phyloP scores from a whole-genome alignment of 1,140 invertebrate species.

The Marisa cornuarietis region DNA sequence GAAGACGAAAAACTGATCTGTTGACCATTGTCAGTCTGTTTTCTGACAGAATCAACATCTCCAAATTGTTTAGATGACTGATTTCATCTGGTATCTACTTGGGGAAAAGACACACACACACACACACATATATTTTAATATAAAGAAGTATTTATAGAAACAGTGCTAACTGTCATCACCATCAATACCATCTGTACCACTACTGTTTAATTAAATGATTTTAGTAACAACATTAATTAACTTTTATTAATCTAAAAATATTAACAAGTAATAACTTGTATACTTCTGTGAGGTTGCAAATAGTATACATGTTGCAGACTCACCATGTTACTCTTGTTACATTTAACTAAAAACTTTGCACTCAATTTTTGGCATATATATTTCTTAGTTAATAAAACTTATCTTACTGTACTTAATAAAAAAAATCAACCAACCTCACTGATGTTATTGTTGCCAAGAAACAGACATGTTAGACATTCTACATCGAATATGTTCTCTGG shows the following conservation, averaged over 20 bases:
- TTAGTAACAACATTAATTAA: too few relatives aligned
- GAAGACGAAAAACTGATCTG: slow-evolving; percentile 42
- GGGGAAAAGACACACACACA: slow-evolving; percentile 1
- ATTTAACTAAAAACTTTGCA: too few relatives aligned
- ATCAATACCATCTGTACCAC: too few relatives aligned
- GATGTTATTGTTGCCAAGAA: slow-evolving; percentile 52
- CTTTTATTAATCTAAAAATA: too few relatives aligned
- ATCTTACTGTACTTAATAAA: not conserved
- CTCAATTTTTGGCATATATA: not conserved
- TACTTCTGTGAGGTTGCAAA: too few relatives aligned
- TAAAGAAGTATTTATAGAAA: not conserved
- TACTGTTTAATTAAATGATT: too few relatives aligned
- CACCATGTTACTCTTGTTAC: too few relatives aligned
- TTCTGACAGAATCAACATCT: slow-evolving; percentile 48
- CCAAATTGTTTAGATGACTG: slow-evolving; percentile 40
- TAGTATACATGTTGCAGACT: too few relatives aligned
- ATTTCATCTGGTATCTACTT: slow-evolving; percentile 49
- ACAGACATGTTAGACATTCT: slow-evolving; percentile 45
- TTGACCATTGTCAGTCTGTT: slow-evolving; percentile 50
- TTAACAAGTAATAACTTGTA: too few relatives aligned
- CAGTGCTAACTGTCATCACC: too few relatives aligned
- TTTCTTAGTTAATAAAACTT: not conserved
- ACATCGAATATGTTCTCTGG: slow-evolving; percentile 46
- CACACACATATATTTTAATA: not conserved
- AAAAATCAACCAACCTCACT: slow-evolving; percentile 19